Evolutionary conservation across 2,888 invertebrate genomes (phyloP), one percentile per base, ranked within the genome.

Genomic region (Strigamia maritima): DNA sequence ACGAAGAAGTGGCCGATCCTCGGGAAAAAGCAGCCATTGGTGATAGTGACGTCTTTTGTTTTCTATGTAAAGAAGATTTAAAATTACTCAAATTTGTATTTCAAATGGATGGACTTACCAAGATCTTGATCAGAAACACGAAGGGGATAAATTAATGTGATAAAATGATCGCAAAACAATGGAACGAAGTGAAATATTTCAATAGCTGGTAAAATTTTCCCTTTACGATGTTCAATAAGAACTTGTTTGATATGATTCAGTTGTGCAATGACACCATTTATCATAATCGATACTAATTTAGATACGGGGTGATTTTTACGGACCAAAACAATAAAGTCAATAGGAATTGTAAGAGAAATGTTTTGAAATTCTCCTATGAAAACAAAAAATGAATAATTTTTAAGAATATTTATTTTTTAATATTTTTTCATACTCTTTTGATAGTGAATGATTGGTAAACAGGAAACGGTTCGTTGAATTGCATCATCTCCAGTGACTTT

Each of bases 1-100:
- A 24, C 77, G 77, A 16, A 77, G 24, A 4, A 77, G 3, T 77
- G 77, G 77, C 6, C 77, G 38, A 22, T 77, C 77, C 14, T 77
- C 77, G 16, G 77, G 77, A 2, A 77, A 22, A 44, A 77, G 77
- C 19, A 77, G 49, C 49, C 77, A 31, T 14, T 77, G 44, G 22
- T 77, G 77, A 4, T 38, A 49, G 3, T 49, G 19, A 22, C 77
- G 77, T 24, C 77, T 14, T 77, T 22, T 28, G 4, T 7, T 22
- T 22, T 77, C 77, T 77, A 49, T 6, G 31, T 2, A 31, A 31
- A 31, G 31, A 31, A 31, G 6, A 31, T 31, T 31, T 31, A 31
- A 31, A n/a, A n/a, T n/a, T n/a, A n/a, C n/a, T n/a, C n/a, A n/a
- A n/a, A n/a, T n/a, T n/a, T n/a, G n/a, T n/a, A n/a, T n/a, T n/a